Evolutionary conservation across 2,113 vertebrate species (phyloP), one percentile per base, ranked within the genome.

Genomic region (Formicarius rufipectus): DNA sequence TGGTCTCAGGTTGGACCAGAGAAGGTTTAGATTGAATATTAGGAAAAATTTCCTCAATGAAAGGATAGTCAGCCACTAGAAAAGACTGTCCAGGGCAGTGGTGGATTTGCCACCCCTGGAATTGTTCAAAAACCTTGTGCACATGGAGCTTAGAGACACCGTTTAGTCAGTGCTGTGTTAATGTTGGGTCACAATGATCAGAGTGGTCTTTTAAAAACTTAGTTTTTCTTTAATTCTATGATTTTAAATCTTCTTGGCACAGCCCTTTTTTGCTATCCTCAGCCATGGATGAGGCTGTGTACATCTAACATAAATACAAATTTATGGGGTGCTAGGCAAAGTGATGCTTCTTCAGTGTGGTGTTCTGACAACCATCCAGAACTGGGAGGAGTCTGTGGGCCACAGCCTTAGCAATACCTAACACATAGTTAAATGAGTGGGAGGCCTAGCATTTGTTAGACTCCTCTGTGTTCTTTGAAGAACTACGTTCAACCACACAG

Each of bases 271-370:
- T 66, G 15, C 12, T 47, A 12, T 60, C 19, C 8, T 53, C 47
- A n/a, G 22, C 21, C 7, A 2, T 16, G 31, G 9, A 12, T 7
- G 64, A 44, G 31, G 12, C 6, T 49, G 12, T 27, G n/a, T 27
- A 66, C 80, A 81, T 86, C 17, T 45, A 44, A 33, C 6, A 19
- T 27, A 27, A 28, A 37, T 28, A 52, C 20, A 33, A 62, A 73
- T 42, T 68, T 45, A 73, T 39, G 27, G 27, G 9, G 3, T 81
- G 39, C 6, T 60, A 58, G 24, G 25, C n/a, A 92, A 53, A 89
- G 14, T 0, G 0, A 19, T 84, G 33, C 0, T 59, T 85, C 50
- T 55, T 1, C 0, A 58, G 7, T 59, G 14, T 71, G 23, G 4
- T 25, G 10, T 63, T 74, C 55, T 78, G 67, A 55, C 18, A 56